phyloP scores from a whole-genome alignment of 2,888 invertebrate species.

The Megalurothrips usitatus region DNA sequence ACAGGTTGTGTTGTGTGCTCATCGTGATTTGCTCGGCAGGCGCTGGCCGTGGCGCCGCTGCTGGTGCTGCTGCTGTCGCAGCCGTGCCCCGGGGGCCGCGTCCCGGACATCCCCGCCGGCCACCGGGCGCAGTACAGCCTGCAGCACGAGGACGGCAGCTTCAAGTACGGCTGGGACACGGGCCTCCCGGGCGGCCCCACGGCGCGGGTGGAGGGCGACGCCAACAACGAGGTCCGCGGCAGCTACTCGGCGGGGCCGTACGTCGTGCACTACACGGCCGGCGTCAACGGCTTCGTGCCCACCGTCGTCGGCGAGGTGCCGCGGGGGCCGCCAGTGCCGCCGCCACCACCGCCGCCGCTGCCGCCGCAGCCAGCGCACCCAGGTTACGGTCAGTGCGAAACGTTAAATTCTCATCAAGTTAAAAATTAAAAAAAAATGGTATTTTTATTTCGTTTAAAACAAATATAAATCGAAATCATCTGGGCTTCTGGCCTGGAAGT shows the following conservation, averaged over 20 bases:
- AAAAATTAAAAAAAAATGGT: no score
- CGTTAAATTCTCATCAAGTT: no score
- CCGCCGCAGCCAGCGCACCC: neutral
- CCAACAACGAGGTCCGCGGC: slow-evolving; percentile 43
- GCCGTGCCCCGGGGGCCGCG: neutral
- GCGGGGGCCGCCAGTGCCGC: neutral
- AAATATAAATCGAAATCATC: neutral
- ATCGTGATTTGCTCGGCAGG: neutral
- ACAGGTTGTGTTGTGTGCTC: neutral
- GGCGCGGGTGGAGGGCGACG: slow-evolving; percentile 43
- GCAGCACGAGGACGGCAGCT: slow-evolving; percentile 45
- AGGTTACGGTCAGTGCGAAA: neutral
- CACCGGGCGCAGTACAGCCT: slow-evolving; percentile 45
- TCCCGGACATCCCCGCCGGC: slow-evolving; percentile 40
- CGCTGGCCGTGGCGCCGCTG: neutral
- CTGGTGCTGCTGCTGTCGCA: neutral
- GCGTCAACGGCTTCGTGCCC: slow-evolving; percentile 37
- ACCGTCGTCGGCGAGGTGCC: slow-evolving; percentile 3
- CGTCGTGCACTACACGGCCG: slow-evolving; percentile 39
- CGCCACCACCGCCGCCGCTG: neutral
- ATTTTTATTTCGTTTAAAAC: no score
- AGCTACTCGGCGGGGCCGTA: slow-evolving; percentile 39
- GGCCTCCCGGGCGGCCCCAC: slow-evolving; percentile 42
- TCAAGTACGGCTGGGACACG: slow-evolving; percentile 46
- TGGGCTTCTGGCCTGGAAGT: neutral